A percentile compares a stretch with the other conserved stretches of the same genome.
These are phyloP conservation scores for Laticauda laticaudata DNA, from an alignment of 2,113 vertebrate species.

Conservation along the genomic window DNA sequence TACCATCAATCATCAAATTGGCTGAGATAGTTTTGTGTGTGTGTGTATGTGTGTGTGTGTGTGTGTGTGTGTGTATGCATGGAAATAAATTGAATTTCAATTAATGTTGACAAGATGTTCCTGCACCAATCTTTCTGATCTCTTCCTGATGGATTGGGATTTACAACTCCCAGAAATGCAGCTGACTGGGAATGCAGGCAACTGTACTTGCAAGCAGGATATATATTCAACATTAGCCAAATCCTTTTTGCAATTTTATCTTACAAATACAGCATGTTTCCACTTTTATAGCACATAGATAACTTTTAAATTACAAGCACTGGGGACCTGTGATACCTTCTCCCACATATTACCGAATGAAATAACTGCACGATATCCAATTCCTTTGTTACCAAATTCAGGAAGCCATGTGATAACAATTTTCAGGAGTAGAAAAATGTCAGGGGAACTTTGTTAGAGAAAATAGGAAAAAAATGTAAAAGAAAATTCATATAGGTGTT, in stretches of 20 bases:
- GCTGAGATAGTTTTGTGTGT: neutral
- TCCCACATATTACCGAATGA: neutral
- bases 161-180: neutral
- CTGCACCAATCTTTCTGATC: neutral
- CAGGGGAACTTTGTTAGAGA: neutral
- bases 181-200: neutral
- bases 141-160: neutral
- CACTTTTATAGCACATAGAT: neutral
- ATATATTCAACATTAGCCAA: neutral
- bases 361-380: neutral
- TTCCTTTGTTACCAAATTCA: neutral
- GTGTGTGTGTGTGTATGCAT: neutral
- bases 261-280: neutral
- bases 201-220: neutral
- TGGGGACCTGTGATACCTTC: neutral
- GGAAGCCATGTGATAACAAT: neutral
- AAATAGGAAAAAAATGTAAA: neutral
- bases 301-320: neutral
- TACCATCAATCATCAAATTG: neutral
- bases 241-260: neutral
- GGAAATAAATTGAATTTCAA: neutral
- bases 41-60: neutral
- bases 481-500: neutral
- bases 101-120: neutral
- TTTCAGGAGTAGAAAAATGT: neutral